Evolutionary conservation across 2,113 vertebrate species (phyloP).

Genomic region (Burhinus bistriatus): DNA sequence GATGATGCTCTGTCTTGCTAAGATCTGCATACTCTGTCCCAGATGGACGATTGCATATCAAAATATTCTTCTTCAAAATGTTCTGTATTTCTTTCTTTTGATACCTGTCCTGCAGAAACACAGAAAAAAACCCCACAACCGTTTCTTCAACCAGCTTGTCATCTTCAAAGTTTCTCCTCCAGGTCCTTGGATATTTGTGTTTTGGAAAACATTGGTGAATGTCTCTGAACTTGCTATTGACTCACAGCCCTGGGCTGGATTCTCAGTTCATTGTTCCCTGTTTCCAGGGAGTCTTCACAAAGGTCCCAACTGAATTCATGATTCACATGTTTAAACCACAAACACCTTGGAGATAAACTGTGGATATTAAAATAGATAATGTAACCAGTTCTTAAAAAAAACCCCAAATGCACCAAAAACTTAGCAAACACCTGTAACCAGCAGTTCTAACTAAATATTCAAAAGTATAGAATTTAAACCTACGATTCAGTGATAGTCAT

Average conservation of each 20-base stretch:
- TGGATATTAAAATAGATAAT: not conserved
- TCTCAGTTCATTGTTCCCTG: not conserved
- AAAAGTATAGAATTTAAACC: not conserved
- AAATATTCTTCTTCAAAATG: not conserved
- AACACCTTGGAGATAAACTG: constrained; percentile 3
- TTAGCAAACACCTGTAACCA: not conserved
- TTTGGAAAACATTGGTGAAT: not conserved
- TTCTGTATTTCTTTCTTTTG: not conserved
- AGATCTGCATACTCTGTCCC: not conserved
- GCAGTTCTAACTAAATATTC: not conserved
- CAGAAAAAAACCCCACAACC: no score
- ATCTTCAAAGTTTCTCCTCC: not conserved
- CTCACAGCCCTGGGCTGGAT: not conserved
- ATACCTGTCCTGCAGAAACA: not conserved
- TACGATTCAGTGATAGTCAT: not conserved
- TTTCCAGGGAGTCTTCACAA: not conserved
- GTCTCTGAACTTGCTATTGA: not conserved
- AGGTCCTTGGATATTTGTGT: not conserved
- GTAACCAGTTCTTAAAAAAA: not conserved
- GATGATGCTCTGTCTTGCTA: not conserved
- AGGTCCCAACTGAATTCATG: not conserved
- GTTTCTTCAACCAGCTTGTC: not conserved
- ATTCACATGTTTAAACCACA: constrained; percentile 11
- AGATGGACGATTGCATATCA: no score
- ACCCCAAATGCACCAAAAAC: not conserved